Evolutionary conservation across 2,113 vertebrate species (phyloP).

Genomic region (Synchiropus splendidus): DNA sequence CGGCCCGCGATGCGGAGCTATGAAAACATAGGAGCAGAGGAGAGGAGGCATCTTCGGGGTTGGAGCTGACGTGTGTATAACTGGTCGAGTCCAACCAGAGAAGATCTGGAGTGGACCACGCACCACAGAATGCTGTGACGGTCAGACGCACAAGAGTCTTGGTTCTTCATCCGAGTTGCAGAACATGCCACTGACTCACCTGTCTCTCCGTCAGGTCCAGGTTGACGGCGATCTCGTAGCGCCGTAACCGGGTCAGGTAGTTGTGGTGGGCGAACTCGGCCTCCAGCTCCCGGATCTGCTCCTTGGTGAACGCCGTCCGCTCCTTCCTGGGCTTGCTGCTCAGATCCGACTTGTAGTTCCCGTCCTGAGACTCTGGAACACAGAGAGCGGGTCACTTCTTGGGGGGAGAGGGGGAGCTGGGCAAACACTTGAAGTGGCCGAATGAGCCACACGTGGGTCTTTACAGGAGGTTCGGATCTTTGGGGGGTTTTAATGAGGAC

Average conservation of each 20-base stretch:
- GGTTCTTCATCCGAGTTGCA: no score
- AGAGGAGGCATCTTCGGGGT: constrained; percentile 4
- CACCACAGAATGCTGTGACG: no score
- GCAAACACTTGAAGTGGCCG: no score
- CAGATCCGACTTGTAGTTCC: constrained; percentile 92
- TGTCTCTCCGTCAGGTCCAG: constrained; percentile 98
- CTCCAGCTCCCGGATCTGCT: constrained; percentile 96
- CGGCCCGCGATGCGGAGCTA: constrained; percentile 23
- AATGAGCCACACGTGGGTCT: no score
- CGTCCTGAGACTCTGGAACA: constrained; percentile 88
- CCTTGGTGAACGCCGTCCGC: constrained; percentile 97
- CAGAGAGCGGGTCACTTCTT: constrained; percentile 39
- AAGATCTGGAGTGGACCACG: no score
- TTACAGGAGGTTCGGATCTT: no score
- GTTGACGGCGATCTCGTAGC: constrained; percentile 97
- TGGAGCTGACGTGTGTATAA: constrained; percentile 1
- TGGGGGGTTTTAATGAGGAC: no score
- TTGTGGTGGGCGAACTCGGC: constrained; percentile 98
- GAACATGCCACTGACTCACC: constrained; percentile 60
- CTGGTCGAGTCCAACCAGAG: no score
- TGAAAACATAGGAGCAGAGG: constrained; percentile 37
- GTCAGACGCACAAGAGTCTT: no score
- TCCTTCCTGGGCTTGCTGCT: constrained; percentile 97
- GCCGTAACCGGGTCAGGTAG: constrained; percentile 91
- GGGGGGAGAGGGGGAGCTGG: constrained; percentile 11